Conservation (phyloP, 2,888 invertebrate species). For the Phaonia tiefii region DNA sequence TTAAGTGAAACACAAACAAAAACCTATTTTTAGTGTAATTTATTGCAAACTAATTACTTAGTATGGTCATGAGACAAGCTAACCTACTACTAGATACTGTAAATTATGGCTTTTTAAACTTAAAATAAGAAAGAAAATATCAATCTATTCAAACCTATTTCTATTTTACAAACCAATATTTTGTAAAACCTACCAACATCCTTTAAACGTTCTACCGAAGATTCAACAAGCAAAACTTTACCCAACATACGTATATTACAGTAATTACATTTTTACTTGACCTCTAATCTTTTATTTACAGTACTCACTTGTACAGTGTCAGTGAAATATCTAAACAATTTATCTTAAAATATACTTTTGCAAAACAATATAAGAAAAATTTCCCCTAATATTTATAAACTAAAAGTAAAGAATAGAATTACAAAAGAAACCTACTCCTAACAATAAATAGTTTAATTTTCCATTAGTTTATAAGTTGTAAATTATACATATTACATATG, state of each 20-base stretch:
- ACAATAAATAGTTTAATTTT: slow-evolving; percentile 71
- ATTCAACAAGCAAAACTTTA: slow-evolving; percentile 5
- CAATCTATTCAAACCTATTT: slow-evolving; percentile 11
- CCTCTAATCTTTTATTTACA: slow-evolving; percentile 31
- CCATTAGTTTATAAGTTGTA: slow-evolving; percentile 77
- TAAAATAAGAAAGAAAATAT: slow-evolving; percentile 39
- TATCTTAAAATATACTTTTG: slow-evolving; percentile 64
- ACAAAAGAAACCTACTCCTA: slow-evolving; percentile 49
- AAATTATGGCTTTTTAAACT: slow-evolving; percentile 63
- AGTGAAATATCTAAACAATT: slow-evolving; percentile 15
- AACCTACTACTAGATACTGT: slow-evolving; percentile 46
- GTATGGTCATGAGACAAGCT: slow-evolving; percentile 12
- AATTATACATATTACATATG: slow-evolving; percentile 76
- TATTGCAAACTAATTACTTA: slow-evolving; percentile 53
- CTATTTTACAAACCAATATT: slow-evolving; percentile 10
- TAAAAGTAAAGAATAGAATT: slow-evolving; percentile 19
- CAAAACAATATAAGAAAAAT: slow-evolving; percentile 36
- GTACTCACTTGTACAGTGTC: background rate
- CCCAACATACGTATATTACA: background rate
- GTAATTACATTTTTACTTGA: slow-evolving; percentile 6
- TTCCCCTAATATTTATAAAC: slow-evolving; percentile 29
- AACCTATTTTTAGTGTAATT: slow-evolving; percentile 64
- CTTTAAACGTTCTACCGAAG: slow-evolving; percentile 11
- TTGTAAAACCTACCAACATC: slow-evolving; percentile 28
- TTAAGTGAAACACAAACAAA: slow-evolving; percentile 41